Conservation (phyloP, 2,797 vertebrate species). For the Rhynchonycteris naso region DNA sequence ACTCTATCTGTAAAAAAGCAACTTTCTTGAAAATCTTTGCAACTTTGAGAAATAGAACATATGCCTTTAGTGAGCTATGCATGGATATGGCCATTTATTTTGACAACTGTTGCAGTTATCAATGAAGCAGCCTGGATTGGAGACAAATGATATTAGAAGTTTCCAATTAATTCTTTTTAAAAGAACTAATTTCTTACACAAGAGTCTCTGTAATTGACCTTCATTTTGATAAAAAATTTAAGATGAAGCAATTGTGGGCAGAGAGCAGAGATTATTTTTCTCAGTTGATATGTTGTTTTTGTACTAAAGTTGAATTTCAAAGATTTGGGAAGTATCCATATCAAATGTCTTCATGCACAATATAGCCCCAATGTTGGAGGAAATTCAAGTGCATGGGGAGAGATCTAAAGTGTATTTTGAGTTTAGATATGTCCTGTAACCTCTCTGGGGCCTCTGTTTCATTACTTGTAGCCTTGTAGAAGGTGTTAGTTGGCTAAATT, state of each 20-base stretch:
- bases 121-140: background rate
- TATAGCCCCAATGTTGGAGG: background rate
- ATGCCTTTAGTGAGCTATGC: background rate
- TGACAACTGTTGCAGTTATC: background rate
- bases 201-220: background rate
- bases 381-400: background rate
- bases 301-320: conserved; percentile 12
- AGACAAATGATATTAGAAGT: conserved; percentile 32
- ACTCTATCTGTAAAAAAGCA: conserved; percentile 42
- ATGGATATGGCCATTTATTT: conserved; percentile 57
- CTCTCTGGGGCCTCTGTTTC: background rate
- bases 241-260: background rate
- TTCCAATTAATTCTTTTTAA: background rate
- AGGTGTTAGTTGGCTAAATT: background rate
- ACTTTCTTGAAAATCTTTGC: conserved; percentile 51
- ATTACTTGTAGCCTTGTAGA: background rate
- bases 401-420: background rate
- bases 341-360: background rate
- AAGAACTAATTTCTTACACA: conserved; percentile 10
- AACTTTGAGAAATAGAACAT: conserved; percentile 50
- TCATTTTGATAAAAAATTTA: conserved; percentile 39
- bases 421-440: background rate
- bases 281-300: background rate
- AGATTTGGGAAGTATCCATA: background rate
- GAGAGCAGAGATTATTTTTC: conserved; percentile 3